Evolutionary conservation across 2,888 invertebrate species (phyloP), one percentile per base, ranked within the genome.

Genomic region (Bombylius discolor): DNA sequence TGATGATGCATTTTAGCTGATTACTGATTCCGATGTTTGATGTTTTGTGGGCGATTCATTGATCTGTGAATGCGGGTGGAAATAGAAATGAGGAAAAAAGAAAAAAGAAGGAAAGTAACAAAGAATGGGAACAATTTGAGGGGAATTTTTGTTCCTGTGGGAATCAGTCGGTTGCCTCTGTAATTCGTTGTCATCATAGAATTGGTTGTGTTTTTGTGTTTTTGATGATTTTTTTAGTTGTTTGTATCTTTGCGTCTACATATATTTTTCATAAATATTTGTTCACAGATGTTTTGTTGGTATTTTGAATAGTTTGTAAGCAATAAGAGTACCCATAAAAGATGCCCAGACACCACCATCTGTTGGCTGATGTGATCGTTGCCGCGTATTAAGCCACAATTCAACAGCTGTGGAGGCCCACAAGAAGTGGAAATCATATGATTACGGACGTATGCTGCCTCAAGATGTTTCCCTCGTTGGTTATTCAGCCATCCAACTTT

Each of bases 401-500:
- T 62, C 68, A 67, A 67, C 68, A 70, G 66, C 66, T 67, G 69
- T 64, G 67, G 67, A 66, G 64, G 64, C 64, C 69, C 70, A 64
- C 69, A 69, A 69, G 62, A 62, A 54, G 39, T 50, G 50, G 53
- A 51, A 53, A 48, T 53, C 55, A 52, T 49, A 53, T 50, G 56
- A 54, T 59, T 57, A 59, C 49, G 53, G 53, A 53, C 54, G 59
- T 56, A 56, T 58, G 58, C 50, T 50, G 55, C 57, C 55, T 59
- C 54, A 48, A 58, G 57, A 56, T 57, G 56, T 44, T 45, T 13
- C 60, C 60, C 53, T 44, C 34, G 49, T 53, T 36, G 23, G 49
- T 45, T 56, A 36, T 49, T 36, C 44, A 51, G 47, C 9, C 13
- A 31, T 6, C 34, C 34, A 47, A 23, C 23, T 46, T 14, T 23